phyloP scores from a whole-genome alignment of 2,888 invertebrate species.

The Cryptops parisi region DNA sequence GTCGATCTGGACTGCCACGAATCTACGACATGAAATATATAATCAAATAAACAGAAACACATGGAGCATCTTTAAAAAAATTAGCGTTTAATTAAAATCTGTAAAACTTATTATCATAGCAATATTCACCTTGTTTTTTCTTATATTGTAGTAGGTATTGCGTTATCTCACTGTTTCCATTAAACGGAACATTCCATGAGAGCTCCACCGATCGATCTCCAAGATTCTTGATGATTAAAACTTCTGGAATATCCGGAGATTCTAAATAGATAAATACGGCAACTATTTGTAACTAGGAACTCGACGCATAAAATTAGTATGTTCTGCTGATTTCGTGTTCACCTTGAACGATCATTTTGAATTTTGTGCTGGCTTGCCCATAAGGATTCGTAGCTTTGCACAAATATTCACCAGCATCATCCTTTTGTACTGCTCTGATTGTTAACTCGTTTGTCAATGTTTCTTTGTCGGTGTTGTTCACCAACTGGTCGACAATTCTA shows the following conservation, averaged over 20 bases:
- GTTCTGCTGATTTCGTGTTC: background rate
- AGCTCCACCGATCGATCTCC: conserved; percentile 5
- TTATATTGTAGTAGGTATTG: conserved; percentile 7
- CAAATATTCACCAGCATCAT: conserved; percentile 1
- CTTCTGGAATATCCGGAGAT: background rate
- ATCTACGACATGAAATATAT: background rate
- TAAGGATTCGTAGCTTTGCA: conserved; percentile 1
- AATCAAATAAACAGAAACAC: too few relatives aligned
- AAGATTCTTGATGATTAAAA: background rate
- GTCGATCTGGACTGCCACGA: background rate
- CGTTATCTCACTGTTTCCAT: background rate
- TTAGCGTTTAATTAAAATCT: background rate
- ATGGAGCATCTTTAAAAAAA: background rate
- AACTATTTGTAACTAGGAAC: too few relatives aligned
- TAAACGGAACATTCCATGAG: background rate
- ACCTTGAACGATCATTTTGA: conserved; percentile 5
- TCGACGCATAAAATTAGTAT: too few relatives aligned
- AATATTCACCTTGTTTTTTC: background rate
- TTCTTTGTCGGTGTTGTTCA: background rate
- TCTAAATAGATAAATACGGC: conserved; percentile 1
- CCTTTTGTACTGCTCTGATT: background rate
- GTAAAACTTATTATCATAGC: background rate
- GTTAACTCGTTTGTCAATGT: background rate
- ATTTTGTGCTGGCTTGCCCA: background rate
- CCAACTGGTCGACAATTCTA: too few relatives aligned